Conservation (phyloP, 2,888 invertebrate genomes). For the Stegana nigrithorax region DNA sequence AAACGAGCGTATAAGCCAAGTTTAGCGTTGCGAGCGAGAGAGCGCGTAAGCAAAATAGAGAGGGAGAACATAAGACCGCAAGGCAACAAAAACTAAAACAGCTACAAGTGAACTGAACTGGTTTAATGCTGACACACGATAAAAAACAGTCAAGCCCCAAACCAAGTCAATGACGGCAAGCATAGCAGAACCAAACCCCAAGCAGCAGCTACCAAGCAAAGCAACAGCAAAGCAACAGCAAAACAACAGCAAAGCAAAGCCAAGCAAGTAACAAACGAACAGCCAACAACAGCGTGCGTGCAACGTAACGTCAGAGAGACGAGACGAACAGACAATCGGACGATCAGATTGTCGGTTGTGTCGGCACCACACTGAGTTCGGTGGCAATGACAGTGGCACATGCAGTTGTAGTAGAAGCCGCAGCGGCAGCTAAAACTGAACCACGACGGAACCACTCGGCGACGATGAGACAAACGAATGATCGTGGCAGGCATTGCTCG, state of each 20-base stretch:
- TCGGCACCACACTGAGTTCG: conserved; percentile 69
- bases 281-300: conserved; percentile 13
- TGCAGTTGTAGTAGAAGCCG: conserved; percentile 65
- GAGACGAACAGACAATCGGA: conserved; percentile 23
- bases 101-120: conserved; percentile 60
- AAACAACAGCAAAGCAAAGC: background rate
- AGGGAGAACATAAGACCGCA: conserved; percentile 8
- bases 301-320: conserved; percentile 42
- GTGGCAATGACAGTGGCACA: conserved; percentile 69
- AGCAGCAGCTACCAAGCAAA: conserved; percentile 1
- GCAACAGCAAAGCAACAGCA: background rate
- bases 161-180: conserved; percentile 10
- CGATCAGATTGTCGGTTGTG: conserved; percentile 39
- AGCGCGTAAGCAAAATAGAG: too few relatives aligned
- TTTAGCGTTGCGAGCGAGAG: conserved; percentile 38
- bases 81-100: conserved; percentile 37
- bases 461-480: too few relatives aligned
- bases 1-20: conserved; percentile 42
- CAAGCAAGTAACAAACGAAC: background rate
- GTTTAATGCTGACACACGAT: conserved; percentile 42
- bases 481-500: conserved; percentile 1
- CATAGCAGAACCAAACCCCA: conserved; percentile 11
- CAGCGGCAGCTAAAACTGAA: conserved; percentile 45
- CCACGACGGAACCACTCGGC: too few relatives aligned
- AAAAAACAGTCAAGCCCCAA: conserved; percentile 9